Evolutionary conservation across 2,113 vertebrate species (phyloP).

Genomic region (Tragelaphus imberbis): DNA sequence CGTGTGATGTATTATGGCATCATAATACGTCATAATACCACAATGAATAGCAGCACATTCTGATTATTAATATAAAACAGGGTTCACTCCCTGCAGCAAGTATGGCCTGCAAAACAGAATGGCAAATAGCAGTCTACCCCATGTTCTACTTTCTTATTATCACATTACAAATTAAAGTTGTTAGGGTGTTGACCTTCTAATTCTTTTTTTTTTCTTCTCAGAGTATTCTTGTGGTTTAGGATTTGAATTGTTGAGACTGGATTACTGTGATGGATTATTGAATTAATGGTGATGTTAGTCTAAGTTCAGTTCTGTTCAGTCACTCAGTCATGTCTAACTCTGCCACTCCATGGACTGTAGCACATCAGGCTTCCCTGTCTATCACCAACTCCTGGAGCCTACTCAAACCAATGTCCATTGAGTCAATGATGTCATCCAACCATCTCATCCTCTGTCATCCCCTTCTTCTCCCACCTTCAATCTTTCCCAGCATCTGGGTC

Average conservation of each 20-base stretch:
- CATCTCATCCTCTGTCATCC: neutral
- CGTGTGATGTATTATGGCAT: conserved; percentile 10
- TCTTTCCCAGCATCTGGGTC: neutral
- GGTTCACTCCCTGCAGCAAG: neutral
- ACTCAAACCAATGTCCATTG: neutral
- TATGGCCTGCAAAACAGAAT: neutral
- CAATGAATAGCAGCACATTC: neutral
- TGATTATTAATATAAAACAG: conserved; percentile 60
- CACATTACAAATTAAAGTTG: conserved; percentile 17
- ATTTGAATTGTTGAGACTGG: neutral
- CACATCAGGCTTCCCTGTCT: neutral
- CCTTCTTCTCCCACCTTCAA: neutral
- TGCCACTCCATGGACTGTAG: neutral
- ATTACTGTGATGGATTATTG: neutral
- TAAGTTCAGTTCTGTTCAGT: neutral
- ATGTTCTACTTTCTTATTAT: conserved; percentile 2
- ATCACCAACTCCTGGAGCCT: neutral
- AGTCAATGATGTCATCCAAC: rapidly evolving
- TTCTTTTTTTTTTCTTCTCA: neutral
- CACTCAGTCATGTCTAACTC: neutral
- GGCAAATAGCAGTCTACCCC: neutral
- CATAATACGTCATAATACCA: neutral
- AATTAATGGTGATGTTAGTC: neutral
- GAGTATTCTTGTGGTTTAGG: neutral
- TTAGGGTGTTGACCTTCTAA: neutral